Evolutionary conservation across 1,140 invertebrate species (phyloP).

Genomic region (Microplitis demolitor): DNA sequence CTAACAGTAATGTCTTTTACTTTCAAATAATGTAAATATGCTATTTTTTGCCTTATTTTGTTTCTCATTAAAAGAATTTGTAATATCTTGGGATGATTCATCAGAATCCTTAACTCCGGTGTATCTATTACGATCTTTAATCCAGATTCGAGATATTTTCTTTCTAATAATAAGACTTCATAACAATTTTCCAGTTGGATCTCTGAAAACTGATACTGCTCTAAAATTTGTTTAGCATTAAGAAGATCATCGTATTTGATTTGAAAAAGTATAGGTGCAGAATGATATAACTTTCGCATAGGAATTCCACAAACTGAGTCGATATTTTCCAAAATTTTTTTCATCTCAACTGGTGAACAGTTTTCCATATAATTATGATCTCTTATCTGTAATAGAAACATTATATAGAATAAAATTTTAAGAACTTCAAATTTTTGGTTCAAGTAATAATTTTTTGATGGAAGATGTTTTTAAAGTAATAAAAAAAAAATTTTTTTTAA

Average conservation of each 20-base stretch:
- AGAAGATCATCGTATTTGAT: slow-evolving; percentile 50
- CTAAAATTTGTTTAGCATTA: slow-evolving; percentile 57
- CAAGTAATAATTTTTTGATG: too few relatives aligned
- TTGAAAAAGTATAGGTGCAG: slow-evolving; percentile 58
- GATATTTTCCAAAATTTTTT: slow-evolving; percentile 56
- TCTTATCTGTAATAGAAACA: slow-evolving; percentile 52
- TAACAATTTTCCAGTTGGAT: slow-evolving; percentile 52
- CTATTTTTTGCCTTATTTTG: slow-evolving; percentile 54
- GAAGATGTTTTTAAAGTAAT: too few relatives aligned
- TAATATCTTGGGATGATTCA: slow-evolving; percentile 61
- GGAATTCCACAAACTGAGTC: slow-evolving; percentile 50
- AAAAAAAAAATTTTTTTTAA: too few relatives aligned
- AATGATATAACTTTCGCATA: slow-evolving; percentile 56
- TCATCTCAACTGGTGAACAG: slow-evolving; percentile 57
- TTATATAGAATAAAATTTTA: too few relatives aligned
- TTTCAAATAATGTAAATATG: slow-evolving; percentile 52
- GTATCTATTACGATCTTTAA: slow-evolving; percentile 54
- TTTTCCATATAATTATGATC: slow-evolving; percentile 59
- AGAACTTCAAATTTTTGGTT: too few relatives aligned
- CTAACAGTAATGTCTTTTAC: slow-evolving; percentile 59
- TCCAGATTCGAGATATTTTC: slow-evolving; percentile 56
- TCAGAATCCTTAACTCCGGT: slow-evolving; percentile 60
- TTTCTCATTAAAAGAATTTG: slow-evolving; percentile 60
- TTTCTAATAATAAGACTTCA: slow-evolving; percentile 56
- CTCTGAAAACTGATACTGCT: slow-evolving; percentile 56